Evolutionary conservation across 2,888 invertebrate genomes (phyloP), one percentile per base, ranked within the genome.

Genomic region (Platycnemis pennipes): DNA sequence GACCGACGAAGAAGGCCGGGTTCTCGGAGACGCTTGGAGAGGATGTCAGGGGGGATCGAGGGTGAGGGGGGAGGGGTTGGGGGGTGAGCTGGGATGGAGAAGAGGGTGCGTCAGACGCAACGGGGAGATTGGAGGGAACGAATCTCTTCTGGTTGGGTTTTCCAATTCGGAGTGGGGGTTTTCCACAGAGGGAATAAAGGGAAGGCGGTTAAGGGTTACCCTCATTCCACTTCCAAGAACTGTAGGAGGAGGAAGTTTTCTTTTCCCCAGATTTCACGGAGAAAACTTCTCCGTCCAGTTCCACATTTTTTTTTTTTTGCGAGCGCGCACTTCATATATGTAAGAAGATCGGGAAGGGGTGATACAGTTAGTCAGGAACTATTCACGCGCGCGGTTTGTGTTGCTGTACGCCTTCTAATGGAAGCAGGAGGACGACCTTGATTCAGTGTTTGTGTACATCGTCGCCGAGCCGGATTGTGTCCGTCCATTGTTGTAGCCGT

Each of bases 1-100:
- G 77, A 77, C 37, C 77, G 77, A 13, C 77, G 77, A 77, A 77
- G 37, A 77, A 77, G 77, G 37, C 77, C 77, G 77, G 13, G 77
- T 77, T 13, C 8, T 31, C 77, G 77, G 13, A 37, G 77, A 1
- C 37, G 77, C 77, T 31, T 7, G 49, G 49, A n/a, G n/a, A n/a
- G n/a, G 49, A 19, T 3, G 77, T 22, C 31, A 16, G 37, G 37
- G 11, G 7, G 37, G 77, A 13, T n/a, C n/a, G 77, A 4, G 77
- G 77, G 13, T 5, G 13, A 37, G 7, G 26, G 31, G 77, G 11
- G 7, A 26, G 63, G 63, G n/a, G 63, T 2, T 2, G 8, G 63
- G 63, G 63, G 63, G 16, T 7, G 63, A 63, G 49, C n/a, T n/a
- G 1, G 63, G 63, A 63, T 4, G 69, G 69, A 77, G 4, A 8